Conservation (phyloP, 2,797 vertebrate species). For the Rhabdomys pumilio region DNA sequence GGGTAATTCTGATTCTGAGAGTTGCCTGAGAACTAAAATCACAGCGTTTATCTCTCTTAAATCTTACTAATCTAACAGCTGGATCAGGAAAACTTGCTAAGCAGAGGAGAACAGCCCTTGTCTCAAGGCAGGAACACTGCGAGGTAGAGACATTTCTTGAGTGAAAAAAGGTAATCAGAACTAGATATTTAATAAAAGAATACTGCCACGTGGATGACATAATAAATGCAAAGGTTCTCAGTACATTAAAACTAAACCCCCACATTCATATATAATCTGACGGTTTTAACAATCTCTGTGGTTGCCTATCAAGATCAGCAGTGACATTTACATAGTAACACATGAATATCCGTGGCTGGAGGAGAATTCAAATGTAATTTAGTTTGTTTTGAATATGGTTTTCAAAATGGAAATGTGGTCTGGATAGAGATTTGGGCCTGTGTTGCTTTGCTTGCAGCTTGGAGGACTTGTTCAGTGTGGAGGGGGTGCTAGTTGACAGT, state of each 20-base stretch:
- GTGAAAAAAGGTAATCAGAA: slow-evolving; percentile 1
- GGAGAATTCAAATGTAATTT: slow-evolving; percentile 63
- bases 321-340: slow-evolving; percentile 63
- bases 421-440: slow-evolving; percentile 37
- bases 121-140: background rate
- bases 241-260: slow-evolving; percentile 49
- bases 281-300: slow-evolving; percentile 44
- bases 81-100: background rate
- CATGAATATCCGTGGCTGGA: slow-evolving; percentile 31
- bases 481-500: background rate
- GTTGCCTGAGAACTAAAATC: slow-evolving; percentile 10
- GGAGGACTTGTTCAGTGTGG: slow-evolving; percentile 6
- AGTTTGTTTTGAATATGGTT: slow-evolving; percentile 35
- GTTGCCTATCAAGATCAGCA: slow-evolving; percentile 66
- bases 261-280: slow-evolving; percentile 28
- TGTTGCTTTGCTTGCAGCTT: slow-evolving; percentile 29
- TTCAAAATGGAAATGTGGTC: slow-evolving; percentile 60
- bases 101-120: background rate
- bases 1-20: slow-evolving; percentile 5
- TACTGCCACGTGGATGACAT: background rate
- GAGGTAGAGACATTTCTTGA: background rate
- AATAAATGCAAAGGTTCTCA: slow-evolving; percentile 52
- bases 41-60: background rate
- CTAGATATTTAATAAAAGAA: slow-evolving; percentile 15
- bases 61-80: background rate